Evolutionary conservation across 2,797 vertebrate genomes (phyloP).

Genomic region (Pangasius macronema): DNA sequence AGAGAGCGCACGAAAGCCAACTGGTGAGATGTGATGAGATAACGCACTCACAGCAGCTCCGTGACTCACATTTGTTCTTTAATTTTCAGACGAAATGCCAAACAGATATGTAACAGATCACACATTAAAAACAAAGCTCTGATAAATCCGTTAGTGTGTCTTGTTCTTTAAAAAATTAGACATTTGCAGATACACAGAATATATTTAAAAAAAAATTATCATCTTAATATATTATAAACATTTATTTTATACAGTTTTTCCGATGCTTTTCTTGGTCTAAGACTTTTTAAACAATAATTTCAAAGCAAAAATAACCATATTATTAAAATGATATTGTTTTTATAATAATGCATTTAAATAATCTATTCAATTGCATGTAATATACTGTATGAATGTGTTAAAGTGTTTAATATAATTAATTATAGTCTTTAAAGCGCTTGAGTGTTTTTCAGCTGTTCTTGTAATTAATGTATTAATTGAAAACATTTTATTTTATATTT

Average conservation of each 20-base stretch:
- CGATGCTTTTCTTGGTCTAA: no score
- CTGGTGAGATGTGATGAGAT: background rate
- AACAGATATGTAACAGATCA: background rate
- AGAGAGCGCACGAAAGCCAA: background rate
- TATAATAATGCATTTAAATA: background rate
- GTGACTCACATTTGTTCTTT: slow-evolving; percentile 4
- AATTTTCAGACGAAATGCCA: background rate
- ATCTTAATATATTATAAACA: no score
- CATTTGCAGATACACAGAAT: no score
- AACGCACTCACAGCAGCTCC: background rate
- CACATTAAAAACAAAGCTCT: background rate
- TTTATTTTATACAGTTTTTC: no score
- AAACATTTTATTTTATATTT: no score
- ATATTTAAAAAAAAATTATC: no score
- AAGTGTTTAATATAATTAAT: background rate
- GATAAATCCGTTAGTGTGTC: background rate
- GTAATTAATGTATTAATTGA: background rate
- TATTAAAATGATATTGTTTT: no score
- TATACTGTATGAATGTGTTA: background rate
- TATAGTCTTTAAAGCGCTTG: background rate
- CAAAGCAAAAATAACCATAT: no score
- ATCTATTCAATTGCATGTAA: background rate
- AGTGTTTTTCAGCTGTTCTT: background rate
- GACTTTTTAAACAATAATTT: no score
- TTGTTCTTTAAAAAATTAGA: background rate